Percentiles rank a stretch among this genome's conserved stretches.
Evolutionary conservation across 1,140 invertebrate species (phyloP).

Genomic region (Euura lappo): DNA sequence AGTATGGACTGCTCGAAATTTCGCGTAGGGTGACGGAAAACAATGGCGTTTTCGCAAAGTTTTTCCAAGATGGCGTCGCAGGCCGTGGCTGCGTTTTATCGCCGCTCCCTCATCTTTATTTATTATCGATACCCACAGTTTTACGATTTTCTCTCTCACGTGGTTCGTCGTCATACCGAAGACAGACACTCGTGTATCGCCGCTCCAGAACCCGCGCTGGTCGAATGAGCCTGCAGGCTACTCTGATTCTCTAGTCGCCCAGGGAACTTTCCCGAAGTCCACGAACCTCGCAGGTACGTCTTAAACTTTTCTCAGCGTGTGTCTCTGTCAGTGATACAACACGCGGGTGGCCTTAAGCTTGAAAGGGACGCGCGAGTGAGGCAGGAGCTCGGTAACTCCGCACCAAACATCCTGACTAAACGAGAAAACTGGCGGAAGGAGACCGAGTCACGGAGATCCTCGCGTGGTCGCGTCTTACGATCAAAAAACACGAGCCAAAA

Average conservation of each 20-base stretch:
- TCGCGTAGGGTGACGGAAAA: too few relatives aligned
- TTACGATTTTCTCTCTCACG: slow-evolving; percentile 22
- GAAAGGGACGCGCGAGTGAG: slow-evolving; percentile 8
- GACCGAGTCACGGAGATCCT: not conserved
- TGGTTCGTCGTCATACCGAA: slow-evolving; percentile 19
- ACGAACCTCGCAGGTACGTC: too few relatives aligned
- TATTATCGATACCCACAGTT: slow-evolving; percentile 32
- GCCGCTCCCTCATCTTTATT: slow-evolving; percentile 36
- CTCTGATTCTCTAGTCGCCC: too few relatives aligned
- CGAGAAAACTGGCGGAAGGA: slow-evolving; percentile 12
- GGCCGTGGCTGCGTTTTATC: slow-evolving; percentile 34
- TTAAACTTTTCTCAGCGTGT: too few relatives aligned
- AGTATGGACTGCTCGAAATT: too few relatives aligned
- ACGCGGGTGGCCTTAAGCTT: not conserved
- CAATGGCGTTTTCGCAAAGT: not conserved
- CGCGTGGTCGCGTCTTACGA: too few relatives aligned
- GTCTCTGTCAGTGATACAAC: too few relatives aligned
- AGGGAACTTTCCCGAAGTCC: too few relatives aligned
- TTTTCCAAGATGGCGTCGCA: slow-evolving; percentile 34
- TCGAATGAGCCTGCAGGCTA: too few relatives aligned
- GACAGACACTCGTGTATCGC: not conserved
- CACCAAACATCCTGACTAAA: not conserved
- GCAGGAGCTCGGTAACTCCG: slow-evolving; percentile 28
- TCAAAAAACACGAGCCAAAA: too few relatives aligned
- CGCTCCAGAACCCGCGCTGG: too few relatives aligned